A percentile compares a stretch with the other conserved stretches of the same genome.
Evolutionary conservation across 2,113 vertebrate genomes (phyloP).

Genomic region (Leptosomus discolor): DNA sequence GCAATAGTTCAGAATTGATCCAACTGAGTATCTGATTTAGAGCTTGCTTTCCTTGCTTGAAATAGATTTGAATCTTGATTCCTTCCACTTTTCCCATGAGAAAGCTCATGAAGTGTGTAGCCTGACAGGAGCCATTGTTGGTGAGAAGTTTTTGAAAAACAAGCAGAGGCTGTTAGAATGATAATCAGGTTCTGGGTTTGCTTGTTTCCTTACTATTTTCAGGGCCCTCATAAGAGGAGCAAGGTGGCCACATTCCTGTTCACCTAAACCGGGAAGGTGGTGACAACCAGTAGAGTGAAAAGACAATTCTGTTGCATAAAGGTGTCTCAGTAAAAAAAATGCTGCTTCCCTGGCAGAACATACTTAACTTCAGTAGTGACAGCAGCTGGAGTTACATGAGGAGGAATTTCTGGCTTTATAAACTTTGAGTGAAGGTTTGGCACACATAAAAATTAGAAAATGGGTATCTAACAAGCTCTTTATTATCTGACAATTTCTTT

Average conservation of each 20-base stretch:
- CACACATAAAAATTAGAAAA: background rate
- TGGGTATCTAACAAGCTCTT: background rate
- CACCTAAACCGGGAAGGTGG: background rate
- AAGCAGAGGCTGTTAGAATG: background rate
- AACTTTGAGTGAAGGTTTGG: background rate
- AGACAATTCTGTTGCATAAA: background rate
- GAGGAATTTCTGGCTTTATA: background rate
- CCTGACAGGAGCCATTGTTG: background rate
- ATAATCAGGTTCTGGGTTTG: background rate
- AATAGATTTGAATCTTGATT: conserved; percentile 3
- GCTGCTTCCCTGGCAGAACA: background rate
- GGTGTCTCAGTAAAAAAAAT: background rate
- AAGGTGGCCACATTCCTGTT: background rate
- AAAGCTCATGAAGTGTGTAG: background rate
- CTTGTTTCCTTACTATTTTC: background rate
- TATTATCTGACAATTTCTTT: background rate
- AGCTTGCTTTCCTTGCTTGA: background rate
- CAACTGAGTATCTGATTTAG: background rate
- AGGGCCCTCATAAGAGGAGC: background rate
- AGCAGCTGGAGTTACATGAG: background rate
- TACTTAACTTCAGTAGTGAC: background rate
- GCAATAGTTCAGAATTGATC: background rate
- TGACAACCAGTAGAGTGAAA: background rate
- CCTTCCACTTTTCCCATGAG: background rate
- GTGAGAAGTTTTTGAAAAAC: background rate